These are phyloP conservation scores for Carduelis carduelis DNA, from an alignment of 2,797 vertebrate species.

Conservation along the genomic window DNA sequence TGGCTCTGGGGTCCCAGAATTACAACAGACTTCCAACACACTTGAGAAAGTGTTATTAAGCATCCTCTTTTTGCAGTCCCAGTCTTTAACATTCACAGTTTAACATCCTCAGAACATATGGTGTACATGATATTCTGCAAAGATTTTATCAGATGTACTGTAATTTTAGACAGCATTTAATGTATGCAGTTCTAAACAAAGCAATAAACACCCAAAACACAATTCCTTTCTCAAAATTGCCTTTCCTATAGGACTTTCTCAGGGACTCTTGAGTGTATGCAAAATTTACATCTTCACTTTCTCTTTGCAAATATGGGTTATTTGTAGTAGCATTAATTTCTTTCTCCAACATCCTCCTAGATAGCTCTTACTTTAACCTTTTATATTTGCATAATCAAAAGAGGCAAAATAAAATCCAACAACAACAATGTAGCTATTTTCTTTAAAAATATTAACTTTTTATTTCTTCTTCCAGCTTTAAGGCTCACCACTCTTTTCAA, in stretches of 20 bases:
- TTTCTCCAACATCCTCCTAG: not conserved
- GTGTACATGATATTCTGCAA: not conserved
- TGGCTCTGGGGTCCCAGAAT: not conserved
- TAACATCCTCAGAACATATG: not conserved
- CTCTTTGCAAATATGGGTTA: not conserved
- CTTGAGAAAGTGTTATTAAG: not conserved
- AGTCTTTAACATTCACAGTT: not conserved
- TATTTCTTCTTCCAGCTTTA: not conserved
- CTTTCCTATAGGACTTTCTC: not conserved
- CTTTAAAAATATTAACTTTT: not conserved
- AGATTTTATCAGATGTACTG: not conserved
- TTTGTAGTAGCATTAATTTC: not conserved
- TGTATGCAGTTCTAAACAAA: not conserved
- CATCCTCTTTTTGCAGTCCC: not conserved
- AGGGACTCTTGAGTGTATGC: not conserved
- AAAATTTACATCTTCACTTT: not conserved
- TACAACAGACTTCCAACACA: not conserved
- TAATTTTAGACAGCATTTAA: not conserved
- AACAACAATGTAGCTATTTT: not conserved
- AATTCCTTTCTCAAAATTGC: not conserved
- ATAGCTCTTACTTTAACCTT: not conserved
- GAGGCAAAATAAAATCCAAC: not conserved
- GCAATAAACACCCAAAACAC: not conserved
- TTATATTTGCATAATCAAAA: not conserved
- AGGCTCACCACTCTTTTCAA: not conserved